phyloP scores from a whole-genome alignment of 2,888 invertebrate species.

The Spilosoma lubricipeda region DNA sequence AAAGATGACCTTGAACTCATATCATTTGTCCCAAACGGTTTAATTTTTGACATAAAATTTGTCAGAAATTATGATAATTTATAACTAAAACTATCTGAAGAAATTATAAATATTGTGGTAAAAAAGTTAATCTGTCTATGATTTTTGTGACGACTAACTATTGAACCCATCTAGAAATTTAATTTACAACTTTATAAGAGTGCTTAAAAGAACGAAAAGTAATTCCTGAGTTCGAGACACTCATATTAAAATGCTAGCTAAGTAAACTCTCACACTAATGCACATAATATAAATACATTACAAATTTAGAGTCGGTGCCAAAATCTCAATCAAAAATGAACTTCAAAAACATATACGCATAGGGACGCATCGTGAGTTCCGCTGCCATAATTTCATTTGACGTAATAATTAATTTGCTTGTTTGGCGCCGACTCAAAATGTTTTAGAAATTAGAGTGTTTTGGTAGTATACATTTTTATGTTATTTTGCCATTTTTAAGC shows the following conservation, averaged over 20 bases:
- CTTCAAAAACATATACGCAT: background rate
- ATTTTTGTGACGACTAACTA: too few species aligned
- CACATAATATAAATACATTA: background rate
- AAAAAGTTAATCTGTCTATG: too few species aligned
- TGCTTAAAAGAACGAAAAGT: background rate
- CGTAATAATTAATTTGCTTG: conserved; percentile 11
- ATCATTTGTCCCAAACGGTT: conserved; percentile 29
- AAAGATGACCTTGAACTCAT: conserved; percentile 24
- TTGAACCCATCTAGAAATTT: background rate
- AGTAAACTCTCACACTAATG: background rate
- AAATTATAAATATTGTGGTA: too few species aligned
- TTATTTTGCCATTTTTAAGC: too few species aligned
- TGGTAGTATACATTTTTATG: background rate
- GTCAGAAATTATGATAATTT: conserved; percentile 26
- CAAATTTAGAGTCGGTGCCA: background rate
- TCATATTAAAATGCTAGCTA: background rate
- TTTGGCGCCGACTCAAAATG: background rate
- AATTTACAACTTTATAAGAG: background rate
- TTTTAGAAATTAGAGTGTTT: background rate
- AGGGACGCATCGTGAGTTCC: background rate
- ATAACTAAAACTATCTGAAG: too few species aligned
- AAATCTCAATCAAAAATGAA: background rate
- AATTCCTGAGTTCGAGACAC: background rate
- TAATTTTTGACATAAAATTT: conserved; percentile 35
- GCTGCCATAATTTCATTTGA: conserved; percentile 14